Percentiles rank a stretch among this genome's conserved stretches.
phyloP scores from a whole-genome alignment of 2,888 invertebrate species.

The Sarcophaga caerulescens region DNA sequence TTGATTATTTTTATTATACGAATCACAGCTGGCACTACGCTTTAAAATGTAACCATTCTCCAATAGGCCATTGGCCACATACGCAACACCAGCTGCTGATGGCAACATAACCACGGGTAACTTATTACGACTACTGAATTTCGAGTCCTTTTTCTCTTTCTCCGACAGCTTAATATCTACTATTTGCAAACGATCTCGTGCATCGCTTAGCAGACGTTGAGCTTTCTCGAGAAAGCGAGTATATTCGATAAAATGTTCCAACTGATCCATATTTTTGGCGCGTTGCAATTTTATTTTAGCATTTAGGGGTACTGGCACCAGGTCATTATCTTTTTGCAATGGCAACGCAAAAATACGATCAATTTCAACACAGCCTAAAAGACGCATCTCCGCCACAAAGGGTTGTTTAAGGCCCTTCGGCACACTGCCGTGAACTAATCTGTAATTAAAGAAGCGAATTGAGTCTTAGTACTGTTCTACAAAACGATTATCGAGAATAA shows the following conservation, averaged over 20 bases:
- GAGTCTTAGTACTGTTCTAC: neutral
- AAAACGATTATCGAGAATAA: neutral
- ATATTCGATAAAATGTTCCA: constrained; percentile 89
- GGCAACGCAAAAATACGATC: constrained; percentile 91
- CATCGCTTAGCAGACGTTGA: constrained; percentile 87
- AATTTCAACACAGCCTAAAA: constrained; percentile 92
- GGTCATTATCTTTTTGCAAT: constrained; percentile 89
- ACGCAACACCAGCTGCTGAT: constrained; percentile 77
- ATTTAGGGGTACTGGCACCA: constrained; percentile 92
- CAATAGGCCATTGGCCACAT: constrained; percentile 74
- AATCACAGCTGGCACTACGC: constrained; percentile 90
- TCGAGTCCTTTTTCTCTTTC: constrained; percentile 81
- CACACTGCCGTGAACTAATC: constrained; percentile 92
- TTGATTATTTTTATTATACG: constrained; percentile 80
- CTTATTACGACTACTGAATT: constrained; percentile 79
- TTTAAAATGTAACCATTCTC: constrained; percentile 85
- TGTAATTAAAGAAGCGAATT: constrained; percentile 69
- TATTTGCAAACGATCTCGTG: constrained; percentile 89
- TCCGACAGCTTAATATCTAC: constrained; percentile 91
- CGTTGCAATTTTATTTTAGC: constrained; percentile 92
- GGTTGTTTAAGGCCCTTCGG: constrained; percentile 92
- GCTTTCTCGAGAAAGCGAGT: constrained; percentile 90
- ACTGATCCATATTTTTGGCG: constrained; percentile 90
- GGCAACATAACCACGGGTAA: constrained; percentile 80
- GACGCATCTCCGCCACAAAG: constrained; percentile 91